Conservation (phyloP, 2,113 vertebrate genomes). For the Lichenostomus cassidix region DNA sequence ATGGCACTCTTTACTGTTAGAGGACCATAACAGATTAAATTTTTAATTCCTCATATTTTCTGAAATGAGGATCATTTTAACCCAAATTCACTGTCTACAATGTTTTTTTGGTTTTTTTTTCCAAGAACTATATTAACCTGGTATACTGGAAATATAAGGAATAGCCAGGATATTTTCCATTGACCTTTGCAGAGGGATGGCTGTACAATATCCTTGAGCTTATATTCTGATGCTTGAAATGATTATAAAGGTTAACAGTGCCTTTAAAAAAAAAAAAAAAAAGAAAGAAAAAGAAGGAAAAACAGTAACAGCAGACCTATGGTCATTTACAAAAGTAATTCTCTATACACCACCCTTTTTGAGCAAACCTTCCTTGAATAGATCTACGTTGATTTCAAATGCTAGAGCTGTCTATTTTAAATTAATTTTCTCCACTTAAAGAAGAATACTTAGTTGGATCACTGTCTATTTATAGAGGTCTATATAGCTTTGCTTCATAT, state of each 20-base stretch:
- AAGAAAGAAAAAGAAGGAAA: neutral
- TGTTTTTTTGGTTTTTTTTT: neutral
- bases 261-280: neutral
- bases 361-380: neutral
- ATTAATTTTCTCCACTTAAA: neutral
- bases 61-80: neutral
- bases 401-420: neutral
- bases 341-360: too few relatives aligned
- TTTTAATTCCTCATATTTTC: neutral
- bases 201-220: neutral
- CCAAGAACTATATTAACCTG: neutral
- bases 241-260: neutral
- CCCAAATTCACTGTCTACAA: neutral
- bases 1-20: neutral
- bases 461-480: neutral
- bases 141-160: neutral
- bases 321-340: neutral
- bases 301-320: neutral
- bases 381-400: neutral
- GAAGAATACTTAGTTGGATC: neutral
- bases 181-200: neutral
- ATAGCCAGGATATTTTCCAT: neutral
- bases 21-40: neutral
- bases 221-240: neutral
- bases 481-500: neutral